Conservation (phyloP, 2,888 invertebrate species). For the Hirtodrosophila cameraria region DNA sequence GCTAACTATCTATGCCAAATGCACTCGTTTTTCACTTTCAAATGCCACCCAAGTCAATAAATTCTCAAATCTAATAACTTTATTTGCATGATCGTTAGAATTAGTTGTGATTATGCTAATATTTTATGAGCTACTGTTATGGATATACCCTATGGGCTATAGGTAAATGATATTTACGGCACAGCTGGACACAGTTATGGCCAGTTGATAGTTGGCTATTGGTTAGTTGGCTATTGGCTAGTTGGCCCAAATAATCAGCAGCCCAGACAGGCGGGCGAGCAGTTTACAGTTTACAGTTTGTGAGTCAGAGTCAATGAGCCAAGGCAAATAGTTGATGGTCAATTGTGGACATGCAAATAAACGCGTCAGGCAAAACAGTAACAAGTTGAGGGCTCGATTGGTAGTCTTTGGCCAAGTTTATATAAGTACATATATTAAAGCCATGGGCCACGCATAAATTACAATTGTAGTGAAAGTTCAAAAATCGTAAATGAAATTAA, state of each 20-base stretch:
- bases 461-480: conserved; percentile 74
- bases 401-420: conserved; percentile 6
- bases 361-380: conserved; percentile 66
- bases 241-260: conserved; percentile 45
- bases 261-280: conserved; percentile 31
- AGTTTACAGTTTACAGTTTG: conserved; percentile 45
- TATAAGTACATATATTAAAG: conserved; percentile 9
- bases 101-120: conserved; percentile 60
- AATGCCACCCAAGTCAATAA: conserved; percentile 3
- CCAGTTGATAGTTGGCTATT: not conserved
- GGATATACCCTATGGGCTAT: conserved; percentile 35
- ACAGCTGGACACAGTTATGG: conserved; percentile 34
- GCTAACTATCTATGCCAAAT: too few relatives aligned
- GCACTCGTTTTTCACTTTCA: conserved; percentile 35
- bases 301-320: conserved; percentile 1
- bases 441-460: conserved; percentile 66
- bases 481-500: conserved; percentile 52
- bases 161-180: conserved; percentile 39
- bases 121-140: conserved; percentile 73
- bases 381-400: conserved; percentile 32
- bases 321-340: too few relatives aligned
- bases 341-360: conserved; percentile 46
- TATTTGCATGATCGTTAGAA: conserved; percentile 46
- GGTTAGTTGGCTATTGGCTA: not conserved
- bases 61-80: conserved; percentile 47